A percentile compares a stretch with the other conserved stretches of the same genome.
Evolutionary conservation across 2,888 invertebrate species (phyloP).

Genomic region (Drosophila dives): DNA sequence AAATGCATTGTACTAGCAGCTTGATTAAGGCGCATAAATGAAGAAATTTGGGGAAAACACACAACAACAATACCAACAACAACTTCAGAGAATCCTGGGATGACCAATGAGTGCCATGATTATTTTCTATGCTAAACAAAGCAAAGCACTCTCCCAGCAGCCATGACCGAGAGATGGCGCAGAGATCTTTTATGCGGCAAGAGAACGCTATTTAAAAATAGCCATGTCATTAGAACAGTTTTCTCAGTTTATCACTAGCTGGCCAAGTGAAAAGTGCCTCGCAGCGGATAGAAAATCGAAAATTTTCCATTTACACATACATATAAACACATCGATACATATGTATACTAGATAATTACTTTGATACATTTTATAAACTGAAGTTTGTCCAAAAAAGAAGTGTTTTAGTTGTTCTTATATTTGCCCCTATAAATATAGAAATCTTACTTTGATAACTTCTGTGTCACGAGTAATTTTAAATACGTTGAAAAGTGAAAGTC

Average conservation of each 20-base stretch:
- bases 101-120: slow-evolving; percentile 8
- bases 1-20: slow-evolving; percentile 52
- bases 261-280: slow-evolving; percentile 79
- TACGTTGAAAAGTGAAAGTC: slow-evolving; percentile 58
- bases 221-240: slow-evolving; percentile 59
- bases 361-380: slow-evolving; percentile 7
- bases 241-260: slow-evolving; percentile 84
- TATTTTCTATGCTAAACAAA: slow-evolving; percentile 9
- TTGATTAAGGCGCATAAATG: slow-evolving; percentile 29
- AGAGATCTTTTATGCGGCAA: not conserved
- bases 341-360: slow-evolving; percentile 44
- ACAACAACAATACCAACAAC: not conserved
- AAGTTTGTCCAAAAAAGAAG: slow-evolving; percentile 14
- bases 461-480: not conserved
- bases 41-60: slow-evolving; percentile 43
- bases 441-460: slow-evolving; percentile 9
- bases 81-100: slow-evolving; percentile 29
- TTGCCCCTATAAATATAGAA: not conserved
- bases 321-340: slow-evolving; percentile 38
- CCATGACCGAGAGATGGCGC: slow-evolving; percentile 22
- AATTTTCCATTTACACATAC: slow-evolving; percentile 49
- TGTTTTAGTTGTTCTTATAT: slow-evolving; percentile 10
- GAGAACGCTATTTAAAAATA: slow-evolving; percentile 80
- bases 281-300: slow-evolving; percentile 52
- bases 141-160: slow-evolving; percentile 29